Evolutionary conservation across 2,888 invertebrate species (phyloP), one percentile per base, ranked within the genome.

Genomic region (Rotaria socialis): DNA sequence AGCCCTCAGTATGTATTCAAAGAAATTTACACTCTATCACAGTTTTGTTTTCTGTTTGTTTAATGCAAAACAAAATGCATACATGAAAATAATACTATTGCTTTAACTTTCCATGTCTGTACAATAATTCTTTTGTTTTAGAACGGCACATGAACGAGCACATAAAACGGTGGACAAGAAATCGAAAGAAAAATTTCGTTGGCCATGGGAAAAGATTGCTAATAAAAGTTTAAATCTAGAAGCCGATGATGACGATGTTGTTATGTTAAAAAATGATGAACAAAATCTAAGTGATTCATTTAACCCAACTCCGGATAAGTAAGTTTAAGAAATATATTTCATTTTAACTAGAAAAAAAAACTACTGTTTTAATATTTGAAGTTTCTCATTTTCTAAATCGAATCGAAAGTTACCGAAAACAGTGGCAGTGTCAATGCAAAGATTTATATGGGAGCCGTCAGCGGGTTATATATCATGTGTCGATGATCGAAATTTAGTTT

Each of bases 201-300:
- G 90, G 90, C 91, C 91, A 1, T 91, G 91, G 91, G 91, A 91
- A 86, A 88, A 89, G 85, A 88, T 90, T 43, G 89, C 89, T 41
- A 90, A 90, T 85, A 89, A 89, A 1, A 50, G 86, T 55, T 55
- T 86, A 60, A 85, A 85, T 75, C 88, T 88, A 55, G 89, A 89
- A 85, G 87, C 88, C 85, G 89, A 89, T 56, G 87, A 88, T 75
- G 89, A 89, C 24, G 88, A 88, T 52, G 89, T 89, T 14, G 89
- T 89, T 84, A 89, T 89, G 10, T 88, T 89, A 74, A 89, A 89
- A 84, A 89, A 89, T 87, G 88, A 89, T 55, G 52, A 52, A 55
- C 43, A 47, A 50, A 27, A 19, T 7, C 7, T 50, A 24, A 19
- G 52, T 50, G 43, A 85, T 67, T 50, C 52, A 85, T 24, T 80